Conservation (phyloP, 2,797 vertebrate genomes). For the Urophycis tenuis region DNA sequence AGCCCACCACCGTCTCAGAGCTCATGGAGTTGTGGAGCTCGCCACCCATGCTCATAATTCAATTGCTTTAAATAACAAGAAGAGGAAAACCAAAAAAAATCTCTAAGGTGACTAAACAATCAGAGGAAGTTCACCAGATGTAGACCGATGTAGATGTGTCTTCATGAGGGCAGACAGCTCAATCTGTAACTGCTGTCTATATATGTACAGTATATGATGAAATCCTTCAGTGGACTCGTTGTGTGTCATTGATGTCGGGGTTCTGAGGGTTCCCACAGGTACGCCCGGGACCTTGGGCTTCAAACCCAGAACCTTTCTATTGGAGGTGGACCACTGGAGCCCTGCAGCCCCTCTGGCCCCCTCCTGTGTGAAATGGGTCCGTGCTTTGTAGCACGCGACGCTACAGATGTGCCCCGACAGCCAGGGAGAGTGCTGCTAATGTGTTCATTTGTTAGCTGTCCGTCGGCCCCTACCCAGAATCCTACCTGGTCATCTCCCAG, state of each 20-base stretch:
- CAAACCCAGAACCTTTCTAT: background rate
- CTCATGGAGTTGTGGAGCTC: background rate
- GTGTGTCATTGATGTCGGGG: background rate
- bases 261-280: background rate
- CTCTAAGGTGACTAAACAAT: background rate
- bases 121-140: background rate
- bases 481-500: conserved; percentile 54
- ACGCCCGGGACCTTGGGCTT: background rate
- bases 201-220: no score
- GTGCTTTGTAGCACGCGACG: background rate
- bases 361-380: background rate
- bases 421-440: conserved; percentile 34
- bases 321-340: background rate
- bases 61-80: background rate
- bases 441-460: conserved; percentile 57
- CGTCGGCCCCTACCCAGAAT: conserved; percentile 46
- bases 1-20: background rate
- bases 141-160: background rate
- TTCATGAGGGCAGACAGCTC: no score
- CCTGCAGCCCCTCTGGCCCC: background rate
- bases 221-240: background rate
- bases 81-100: background rate
- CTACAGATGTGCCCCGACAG: background rate
- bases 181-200: background rate
- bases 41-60: background rate